A percentile compares a stretch with the other conserved stretches of the same genome.
Evolutionary conservation across 2,113 vertebrate genomes (phyloP).

Genomic region (Entelurus aequoreus): DNA sequence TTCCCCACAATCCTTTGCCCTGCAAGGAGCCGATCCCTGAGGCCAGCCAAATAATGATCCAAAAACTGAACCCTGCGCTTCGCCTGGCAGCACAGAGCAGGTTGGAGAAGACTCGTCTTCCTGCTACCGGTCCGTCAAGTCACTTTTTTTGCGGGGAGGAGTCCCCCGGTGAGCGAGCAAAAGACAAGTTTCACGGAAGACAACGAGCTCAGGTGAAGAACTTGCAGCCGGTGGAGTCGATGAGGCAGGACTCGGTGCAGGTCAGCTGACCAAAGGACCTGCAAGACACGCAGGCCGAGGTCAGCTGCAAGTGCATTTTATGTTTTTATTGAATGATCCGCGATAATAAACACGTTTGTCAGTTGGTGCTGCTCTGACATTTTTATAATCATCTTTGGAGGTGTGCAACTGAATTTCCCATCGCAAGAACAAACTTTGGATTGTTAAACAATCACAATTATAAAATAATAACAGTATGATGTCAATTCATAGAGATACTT

Average conservation of each 20-base stretch:
- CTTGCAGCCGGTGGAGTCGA: constrained; percentile 93
- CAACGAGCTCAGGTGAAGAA: constrained; percentile 84
- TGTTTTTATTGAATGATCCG: no score
- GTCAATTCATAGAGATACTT: no score
- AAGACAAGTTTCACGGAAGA: constrained; percentile 13
- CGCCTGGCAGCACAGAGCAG: constrained; percentile 31
- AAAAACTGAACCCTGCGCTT: constrained; percentile 20
- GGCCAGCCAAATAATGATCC: constrained; percentile 17
- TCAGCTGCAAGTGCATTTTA: not conserved
- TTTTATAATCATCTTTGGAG: no score
- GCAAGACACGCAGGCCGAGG: constrained; percentile 9
- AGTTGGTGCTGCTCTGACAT: no score
- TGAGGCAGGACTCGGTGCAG: constrained; percentile 86
- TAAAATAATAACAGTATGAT: no score
- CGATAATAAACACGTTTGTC: no score
- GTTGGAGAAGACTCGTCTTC: constrained; percentile 9
- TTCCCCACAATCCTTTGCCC: constrained; percentile 44
- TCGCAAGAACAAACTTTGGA: no score
- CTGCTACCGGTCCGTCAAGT: constrained; percentile 25
- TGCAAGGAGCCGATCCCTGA: constrained; percentile 31
- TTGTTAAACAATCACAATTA: no score
- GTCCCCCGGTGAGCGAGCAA: constrained; percentile 24
- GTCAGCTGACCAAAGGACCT: constrained; percentile 87
- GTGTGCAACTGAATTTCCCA: no score
- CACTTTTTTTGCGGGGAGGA: constrained; percentile 9